A percentile compares a stretch with the other conserved stretches of the same genome.
These are phyloP conservation scores for Tinamus major DNA, from an alignment of 2,797 vertebrate genomes.

Conservation along the genomic window DNA sequence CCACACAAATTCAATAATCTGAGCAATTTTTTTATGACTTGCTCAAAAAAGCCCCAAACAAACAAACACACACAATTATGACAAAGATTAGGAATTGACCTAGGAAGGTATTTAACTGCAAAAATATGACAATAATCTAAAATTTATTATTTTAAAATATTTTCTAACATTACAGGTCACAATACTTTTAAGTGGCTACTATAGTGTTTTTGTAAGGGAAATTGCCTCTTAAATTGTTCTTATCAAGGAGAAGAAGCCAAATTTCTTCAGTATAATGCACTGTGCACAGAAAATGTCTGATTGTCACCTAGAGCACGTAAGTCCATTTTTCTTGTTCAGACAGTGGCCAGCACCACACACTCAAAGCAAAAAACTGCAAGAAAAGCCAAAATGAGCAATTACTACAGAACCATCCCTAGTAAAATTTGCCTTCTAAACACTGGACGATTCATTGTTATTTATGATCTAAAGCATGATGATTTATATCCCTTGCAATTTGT, in stretches of 20 bases:
- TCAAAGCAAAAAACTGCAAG: neutral
- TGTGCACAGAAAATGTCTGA: neutral
- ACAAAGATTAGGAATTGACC: neutral
- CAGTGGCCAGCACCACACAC: neutral
- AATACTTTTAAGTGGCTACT: constrained; percentile 3
- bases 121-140: neutral
- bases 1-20: neutral
- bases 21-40: neutral
- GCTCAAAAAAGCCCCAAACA: neutral
- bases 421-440: constrained; percentile 53
- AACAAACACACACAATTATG: neutral
- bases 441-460: constrained; percentile 56
- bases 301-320: neutral
- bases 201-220: neutral
- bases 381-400: constrained; percentile 53
- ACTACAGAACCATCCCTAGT: constrained; percentile 30
- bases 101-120: neutral
- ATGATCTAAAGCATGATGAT: constrained; percentile 51
- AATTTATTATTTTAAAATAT: neutral
- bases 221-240: neutral
- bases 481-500: constrained; percentile 59
- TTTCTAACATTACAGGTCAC: neutral
- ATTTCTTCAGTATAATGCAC: neutral
- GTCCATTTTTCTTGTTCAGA: neutral
- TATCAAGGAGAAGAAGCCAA: neutral